These are phyloP conservation scores for Stegastes partitus DNA, from an alignment of 2,113 vertebrate genomes.

Conservation along the genomic window DNA sequence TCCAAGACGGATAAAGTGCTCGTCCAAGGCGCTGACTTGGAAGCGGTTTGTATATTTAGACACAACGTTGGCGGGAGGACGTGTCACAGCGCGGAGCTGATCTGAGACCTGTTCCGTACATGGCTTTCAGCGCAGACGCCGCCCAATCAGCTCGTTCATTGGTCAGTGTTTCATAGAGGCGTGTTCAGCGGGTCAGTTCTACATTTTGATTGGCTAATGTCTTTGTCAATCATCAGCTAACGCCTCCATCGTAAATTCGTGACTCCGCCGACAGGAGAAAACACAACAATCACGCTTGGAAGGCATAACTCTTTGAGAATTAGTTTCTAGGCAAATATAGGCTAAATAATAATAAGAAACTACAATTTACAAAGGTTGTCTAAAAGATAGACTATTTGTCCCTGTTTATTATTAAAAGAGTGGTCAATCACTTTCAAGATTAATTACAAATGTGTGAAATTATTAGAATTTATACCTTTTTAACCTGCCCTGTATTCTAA, in stretches of 20 bases:
- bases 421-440: too few relatives aligned
- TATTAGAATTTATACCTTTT: too few relatives aligned
- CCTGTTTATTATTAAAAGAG: too few relatives aligned
- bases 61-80: accelerated
- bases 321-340: background rate
- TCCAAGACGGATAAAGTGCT: constrained; percentile 4
- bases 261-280: background rate
- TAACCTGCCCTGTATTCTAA: too few relatives aligned
- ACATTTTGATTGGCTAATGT: constrained; percentile 38
- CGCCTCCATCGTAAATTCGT: background rate
- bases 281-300: constrained; percentile 8
- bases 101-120: constrained; percentile 53
- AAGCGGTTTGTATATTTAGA: constrained; percentile 55
- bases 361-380: background rate
- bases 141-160: constrained; percentile 58
- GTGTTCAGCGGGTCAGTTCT: background rate
- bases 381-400: too few relatives aligned
- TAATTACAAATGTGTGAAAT: too few relatives aligned
- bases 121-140: background rate
- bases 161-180: constrained; percentile 42
- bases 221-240: constrained; percentile 38
- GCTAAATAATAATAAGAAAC: background rate
- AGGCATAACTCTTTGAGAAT: background rate
- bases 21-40: constrained; percentile 44
- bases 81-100: constrained; percentile 12